Evolutionary conservation across 2,797 vertebrate genomes (phyloP), one percentile per base, ranked within the genome.

Genomic region (Bradypodion ventrale): DNA sequence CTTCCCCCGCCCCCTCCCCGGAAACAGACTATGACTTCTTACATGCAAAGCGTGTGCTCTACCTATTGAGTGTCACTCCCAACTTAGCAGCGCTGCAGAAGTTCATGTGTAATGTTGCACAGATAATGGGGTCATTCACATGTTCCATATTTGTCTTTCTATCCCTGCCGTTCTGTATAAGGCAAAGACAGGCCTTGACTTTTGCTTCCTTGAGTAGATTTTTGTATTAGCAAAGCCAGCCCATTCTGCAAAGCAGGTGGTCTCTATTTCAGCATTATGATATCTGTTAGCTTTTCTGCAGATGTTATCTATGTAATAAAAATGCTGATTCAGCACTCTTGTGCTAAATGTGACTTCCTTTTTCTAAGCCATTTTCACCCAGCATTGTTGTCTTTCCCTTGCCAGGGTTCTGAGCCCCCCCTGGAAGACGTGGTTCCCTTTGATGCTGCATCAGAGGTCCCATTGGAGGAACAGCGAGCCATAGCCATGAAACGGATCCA

Each of bases 401-500:
- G 27, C 0, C 82, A 96, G 96, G 93, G 88, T 0, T 69, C 93
- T 60, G 89, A 93, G 84, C 85, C 92, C 29, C 91, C 93, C 2
- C 86, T 91, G 0, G 95, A 95, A 63, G 89, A 93, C 1, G 12
- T 95, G 23, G 94, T 98, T 75, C 98, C 98, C 5, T 99, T 99
- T 40, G 98, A 99, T 0, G 98, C 97, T 0, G 90, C 97, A 1
- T 98, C 97, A 27, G 98, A 99, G 89, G 96, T 95, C 10, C 98
- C 98, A 0, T 93, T 98, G 37, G 97, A 98, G 90, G 98, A 99
- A 80, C 98, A 99, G 92, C 95, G 96, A 0, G 92, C 96, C 0
- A 97, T 97, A 89, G 97, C 97, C 62, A 95, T 98, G 97, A 96
- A 97, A 83, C 94, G 93, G 21, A 97, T 99, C 87, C 98, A 99